phyloP scores from a whole-genome alignment of 2,113 vertebrate genomes.

The human (Homo sapiens) region GRCh38 chr1:154275001-154275500 shows the following conservation, averaged over 20 bases:
- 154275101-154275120: background rate
- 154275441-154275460: conserved; percentile 87
- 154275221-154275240: conserved; percentile 90
- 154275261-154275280: conserved; percentile 79
- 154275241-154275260: conserved; percentile 89
- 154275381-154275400: conserved; percentile 84
- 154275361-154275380: background rate
- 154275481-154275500: conserved; percentile 42
- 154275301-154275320: background rate
- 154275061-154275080: background rate
- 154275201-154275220: conserved; percentile 88
- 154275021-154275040: background rate
- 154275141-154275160: conserved; percentile 81
- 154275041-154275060: background rate
- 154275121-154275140: conserved; percentile 19
- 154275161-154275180: conserved; percentile 81
- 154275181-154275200: conserved; percentile 76
- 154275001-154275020: conserved; percentile 76
- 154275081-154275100: background rate
- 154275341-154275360: background rate
- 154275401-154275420: conserved; percentile 89
- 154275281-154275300: background rate
- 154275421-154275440: conserved; percentile 88
- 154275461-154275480: conserved; percentile 62
- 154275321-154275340: background rate